Base-by-base conservation (phyloP, 2,888 invertebrate species). In the Dryomyza anilis region DNA sequence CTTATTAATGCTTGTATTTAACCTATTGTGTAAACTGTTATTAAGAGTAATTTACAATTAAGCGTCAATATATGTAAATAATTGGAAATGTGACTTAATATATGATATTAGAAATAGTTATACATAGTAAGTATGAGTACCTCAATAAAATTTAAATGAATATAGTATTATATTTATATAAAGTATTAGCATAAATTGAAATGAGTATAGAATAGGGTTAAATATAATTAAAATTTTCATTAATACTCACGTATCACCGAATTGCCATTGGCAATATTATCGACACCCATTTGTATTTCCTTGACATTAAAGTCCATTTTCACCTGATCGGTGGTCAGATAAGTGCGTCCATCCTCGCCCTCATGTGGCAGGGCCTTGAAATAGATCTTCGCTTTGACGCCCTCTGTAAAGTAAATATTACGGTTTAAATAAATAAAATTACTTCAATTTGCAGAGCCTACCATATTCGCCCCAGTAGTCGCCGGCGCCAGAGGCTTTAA, bases 391-490 rank as follows among this genome's bases (percentile, higher is more conserved):
- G 92, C 92, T 78, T 90, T 91, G 12, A 93, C 92, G 56, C 92
- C 92, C 77, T 92, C 94, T 94, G 83, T 27, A 29, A 39, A 23
- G 16, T n/a, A n/a, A n/a, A n/a, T n/a, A n/a, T n/a, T n/a, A n/a
- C n/a, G n/a, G n/a, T 25, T 10, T 2, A 8, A 12, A 56, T 33
- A 10, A 21, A 25, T 10, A 25, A 23, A 2, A n/a, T 19, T 14
- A 1, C 14, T 21, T 7, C 23, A 50, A 10, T 23, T 23, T 23
- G 19, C 14, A 46, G 7, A 19, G 71, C 78, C 83, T 78, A 93
- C 94, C 92, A 76, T 94, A 94, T 84, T 93, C 92, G 64, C 94
- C 94, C 93, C 93, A 94, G 82, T 94, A 94, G 79, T 94, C 93
- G 3, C 94, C 94, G 57, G 92, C 92, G 3, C 94, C 93, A 0